Percentiles rank a stretch among this genome's conserved stretches.
These are phyloP conservation scores for Eupithecia dodoneata DNA, from an alignment of 2,888 invertebrate genomes.

Conservation along the genomic window DNA sequence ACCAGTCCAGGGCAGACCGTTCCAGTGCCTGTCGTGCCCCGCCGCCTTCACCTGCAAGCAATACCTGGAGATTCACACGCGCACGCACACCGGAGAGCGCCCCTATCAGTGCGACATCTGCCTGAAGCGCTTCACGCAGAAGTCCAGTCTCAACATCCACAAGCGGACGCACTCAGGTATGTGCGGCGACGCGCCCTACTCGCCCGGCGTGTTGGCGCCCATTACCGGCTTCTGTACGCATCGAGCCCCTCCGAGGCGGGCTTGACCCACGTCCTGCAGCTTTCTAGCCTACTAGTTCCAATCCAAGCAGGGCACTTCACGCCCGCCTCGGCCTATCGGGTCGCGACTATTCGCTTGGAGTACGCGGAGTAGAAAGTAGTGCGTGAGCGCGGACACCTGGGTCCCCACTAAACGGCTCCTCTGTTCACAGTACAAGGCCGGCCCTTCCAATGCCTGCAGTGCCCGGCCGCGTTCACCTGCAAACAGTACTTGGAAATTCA, in stretches of 20 bases:
- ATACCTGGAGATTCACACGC: conserved; percentile 86
- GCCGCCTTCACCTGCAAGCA: conserved; percentile 85
- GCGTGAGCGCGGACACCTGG: background rate
- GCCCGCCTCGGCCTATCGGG: conserved; percentile 38
- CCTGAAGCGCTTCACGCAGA: conserved; percentile 92
- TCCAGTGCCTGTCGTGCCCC: conserved; percentile 85
- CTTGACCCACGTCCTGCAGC: background rate
- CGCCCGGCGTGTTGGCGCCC: conserved; percentile 31
- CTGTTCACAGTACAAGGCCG: conserved; percentile 81
- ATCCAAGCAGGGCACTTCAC: background rate
- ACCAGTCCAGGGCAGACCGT: conserved; percentile 85
- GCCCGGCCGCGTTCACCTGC: conserved; percentile 85
- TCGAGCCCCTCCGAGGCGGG: conserved; percentile 11
- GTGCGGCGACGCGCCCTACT: conserved; percentile 54
- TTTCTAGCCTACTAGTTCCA: background rate
- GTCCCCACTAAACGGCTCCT: conserved; percentile 51
- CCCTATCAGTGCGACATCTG: conserved; percentile 89
- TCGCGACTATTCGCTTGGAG: conserved; percentile 40
- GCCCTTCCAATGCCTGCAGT: conserved; percentile 85
- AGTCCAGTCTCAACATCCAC: conserved; percentile 92
- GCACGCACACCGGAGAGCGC: conserved; percentile 85
- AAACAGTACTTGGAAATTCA: conserved; percentile 84
- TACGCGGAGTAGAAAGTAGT: conserved; percentile 45
- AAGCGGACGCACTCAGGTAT: conserved; percentile 89
- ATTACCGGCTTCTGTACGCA: conserved; percentile 12